Conservation (phyloP, 2,797 vertebrate species). For the Eutrigla gurnardus region DNA sequence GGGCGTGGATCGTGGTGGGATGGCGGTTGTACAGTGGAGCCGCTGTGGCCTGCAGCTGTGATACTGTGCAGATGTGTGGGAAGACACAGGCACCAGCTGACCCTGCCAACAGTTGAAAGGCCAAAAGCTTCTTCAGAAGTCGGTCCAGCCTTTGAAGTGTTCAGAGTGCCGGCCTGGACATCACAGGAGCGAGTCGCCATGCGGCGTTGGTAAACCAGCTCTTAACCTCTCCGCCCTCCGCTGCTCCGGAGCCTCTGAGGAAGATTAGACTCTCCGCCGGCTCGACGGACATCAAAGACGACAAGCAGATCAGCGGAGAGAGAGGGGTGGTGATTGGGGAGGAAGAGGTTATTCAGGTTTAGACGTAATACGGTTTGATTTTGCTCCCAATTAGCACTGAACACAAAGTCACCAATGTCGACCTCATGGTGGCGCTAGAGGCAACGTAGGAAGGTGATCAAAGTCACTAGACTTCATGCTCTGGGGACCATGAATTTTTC, state of each 20-base stretch:
- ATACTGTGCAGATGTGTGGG: constrained; percentile 57
- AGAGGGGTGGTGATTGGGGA: background rate
- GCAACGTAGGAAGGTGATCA: background rate
- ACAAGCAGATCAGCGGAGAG: constrained; percentile 20
- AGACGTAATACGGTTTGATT: background rate
- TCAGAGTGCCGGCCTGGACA: constrained; percentile 46
- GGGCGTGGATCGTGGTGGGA: constrained; percentile 7
- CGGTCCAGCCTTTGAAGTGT: constrained; percentile 77
- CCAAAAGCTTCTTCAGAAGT: constrained; percentile 70
- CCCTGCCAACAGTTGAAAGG: constrained; percentile 65
- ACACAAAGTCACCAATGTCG: background rate
- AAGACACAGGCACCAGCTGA: constrained; percentile 60
- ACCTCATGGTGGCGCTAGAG: background rate
- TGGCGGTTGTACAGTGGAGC: constrained; percentile 22
- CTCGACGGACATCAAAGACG: constrained; percentile 49
- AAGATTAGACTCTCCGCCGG: constrained; percentile 48
- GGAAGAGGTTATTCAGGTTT: background rate
- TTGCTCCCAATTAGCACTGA: background rate
- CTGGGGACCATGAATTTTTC: background rate
- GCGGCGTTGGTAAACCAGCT: constrained; percentile 51
- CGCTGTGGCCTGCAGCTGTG: constrained; percentile 51
- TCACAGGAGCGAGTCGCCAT: constrained; percentile 55
- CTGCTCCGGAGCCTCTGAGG: constrained; percentile 24
- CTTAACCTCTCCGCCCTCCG: constrained; percentile 60
- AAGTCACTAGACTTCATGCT: background rate